These are phyloP conservation scores for Psophia crepitans DNA, from an alignment of 2,113 vertebrate genomes.

Conservation along the genomic window DNA sequence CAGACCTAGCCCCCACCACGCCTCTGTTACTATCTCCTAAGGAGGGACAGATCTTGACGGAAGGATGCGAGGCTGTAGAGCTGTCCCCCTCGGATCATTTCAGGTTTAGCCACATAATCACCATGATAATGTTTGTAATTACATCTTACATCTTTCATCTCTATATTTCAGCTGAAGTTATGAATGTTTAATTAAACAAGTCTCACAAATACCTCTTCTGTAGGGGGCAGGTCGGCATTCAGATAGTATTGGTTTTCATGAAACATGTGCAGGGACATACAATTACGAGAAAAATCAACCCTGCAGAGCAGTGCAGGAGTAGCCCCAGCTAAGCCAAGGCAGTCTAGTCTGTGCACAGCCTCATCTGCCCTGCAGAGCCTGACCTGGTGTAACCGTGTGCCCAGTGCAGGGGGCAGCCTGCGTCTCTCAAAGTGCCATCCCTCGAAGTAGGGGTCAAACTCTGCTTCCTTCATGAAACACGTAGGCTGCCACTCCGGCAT, in stretches of 20 bases:
- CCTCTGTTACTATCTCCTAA: background rate
- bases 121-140: background rate
- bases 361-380: background rate
- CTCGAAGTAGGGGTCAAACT: background rate
- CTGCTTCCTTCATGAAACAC: background rate
- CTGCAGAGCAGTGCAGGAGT: background rate
- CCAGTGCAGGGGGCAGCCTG: background rate
- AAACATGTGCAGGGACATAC: background rate
- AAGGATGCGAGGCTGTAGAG: background rate
- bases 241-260: background rate
- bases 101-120: background rate
- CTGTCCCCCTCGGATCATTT: background rate
- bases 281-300: background rate
- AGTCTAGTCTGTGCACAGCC: background rate
- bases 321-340: background rate
- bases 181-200: background rate
- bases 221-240: background rate
- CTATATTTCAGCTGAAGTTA: background rate
- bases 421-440: background rate
- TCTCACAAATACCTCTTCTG: background rate
- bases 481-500: accelerated
- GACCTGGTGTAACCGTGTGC: background rate
- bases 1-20: background rate
- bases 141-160: background rate
- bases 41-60: background rate